Base-by-base conservation (phyloP, 2,888 invertebrate species). In the Cotesia congregata region DNA sequence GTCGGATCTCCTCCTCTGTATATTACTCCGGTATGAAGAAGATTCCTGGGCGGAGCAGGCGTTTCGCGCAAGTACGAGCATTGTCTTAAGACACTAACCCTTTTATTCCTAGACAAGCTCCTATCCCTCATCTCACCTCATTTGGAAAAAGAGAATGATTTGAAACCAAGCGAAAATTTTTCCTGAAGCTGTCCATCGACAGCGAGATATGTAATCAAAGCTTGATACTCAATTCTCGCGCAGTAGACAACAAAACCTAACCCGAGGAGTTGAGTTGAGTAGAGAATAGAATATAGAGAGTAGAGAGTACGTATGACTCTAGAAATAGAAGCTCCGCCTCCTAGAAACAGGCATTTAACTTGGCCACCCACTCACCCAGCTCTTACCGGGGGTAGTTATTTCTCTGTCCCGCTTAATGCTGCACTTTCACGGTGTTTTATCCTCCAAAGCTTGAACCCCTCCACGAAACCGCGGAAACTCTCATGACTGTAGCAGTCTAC, bases 281-380 rank as follows among this genome's bases (percentile, higher is more conserved):
- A 65, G 30, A 41, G 67, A 65, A 30, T 71, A 65, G 12, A 9
- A 12, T 50, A 2, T 62, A 20, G 7, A 5, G 6, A 15, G 9
- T 62, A 20, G 7, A 5, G 6, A 15, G 5, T 60, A 38, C n/a
- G 12, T 72, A 72, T 38, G 65, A 60, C 67, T 75, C 81, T 82
- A 82, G 82, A 82, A 82, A 82, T 82, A 80, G 81, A 82, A 81
- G 88, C 88, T 82, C 88, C 88, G 88, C 88, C 88, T 88, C 86
- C 88, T 86, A 85, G 87, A 86, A 84, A 82, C 74, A 78, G 75
- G 79, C n/a, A 38, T 39, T n/a, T 30, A 64, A 75, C 67, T 75
- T 67, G 50, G 68, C 76, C 72, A 67, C 69, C 80, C 78, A 79
- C 83, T 82, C 83, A 81, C 81, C 82, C 30, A 30, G 30, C 30